Conservation (phyloP, 2,888 invertebrate species). For the Mylabris sibirica region DNA sequence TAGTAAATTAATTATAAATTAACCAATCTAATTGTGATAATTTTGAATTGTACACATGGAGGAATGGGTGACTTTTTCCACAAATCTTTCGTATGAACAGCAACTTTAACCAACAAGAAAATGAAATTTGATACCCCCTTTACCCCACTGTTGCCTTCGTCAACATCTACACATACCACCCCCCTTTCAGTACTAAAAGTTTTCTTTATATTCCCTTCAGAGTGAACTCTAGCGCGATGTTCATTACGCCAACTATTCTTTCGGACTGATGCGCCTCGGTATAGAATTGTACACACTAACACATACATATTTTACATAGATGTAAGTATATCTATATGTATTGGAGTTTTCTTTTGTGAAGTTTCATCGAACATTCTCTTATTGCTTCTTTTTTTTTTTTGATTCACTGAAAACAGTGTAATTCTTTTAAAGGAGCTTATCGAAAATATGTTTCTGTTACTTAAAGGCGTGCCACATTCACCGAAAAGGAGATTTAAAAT, state of each 20-base stretch:
- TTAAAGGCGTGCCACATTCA: conserved; percentile 30
- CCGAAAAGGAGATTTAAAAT: conserved; percentile 27
- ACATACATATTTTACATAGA: not conserved
- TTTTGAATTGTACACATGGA: not conserved
- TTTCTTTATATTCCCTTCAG: conserved; percentile 59
- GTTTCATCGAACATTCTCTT: conserved; percentile 20
- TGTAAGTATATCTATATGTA: not conserved
- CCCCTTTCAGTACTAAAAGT: conserved; percentile 58
- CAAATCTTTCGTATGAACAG: conserved; percentile 27
- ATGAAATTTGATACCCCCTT: conserved; percentile 56
- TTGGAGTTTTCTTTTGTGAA: conserved; percentile 27
- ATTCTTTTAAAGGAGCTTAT: conserved; percentile 57
- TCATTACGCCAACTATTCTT: conserved; percentile 60
- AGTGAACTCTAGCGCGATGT: conserved; percentile 55
- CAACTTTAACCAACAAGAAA: conserved; percentile 56
- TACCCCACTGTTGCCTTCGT: conserved; percentile 38
- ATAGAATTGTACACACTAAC: conserved; percentile 44
- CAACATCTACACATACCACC: conserved; percentile 51
- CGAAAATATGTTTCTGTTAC: conserved; percentile 55
- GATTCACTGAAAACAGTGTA: conserved; percentile 33
- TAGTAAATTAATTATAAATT: not conserved
- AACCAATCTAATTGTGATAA: not conserved
- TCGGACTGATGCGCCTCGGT: conserved; percentile 50
- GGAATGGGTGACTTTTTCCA: conserved; percentile 12
- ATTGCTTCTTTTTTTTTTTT: not conserved